Evolutionary conservation across 2,888 invertebrate species (phyloP), one percentile per base, ranked within the genome.

Genomic region (Tolmerus cingulatus): DNA sequence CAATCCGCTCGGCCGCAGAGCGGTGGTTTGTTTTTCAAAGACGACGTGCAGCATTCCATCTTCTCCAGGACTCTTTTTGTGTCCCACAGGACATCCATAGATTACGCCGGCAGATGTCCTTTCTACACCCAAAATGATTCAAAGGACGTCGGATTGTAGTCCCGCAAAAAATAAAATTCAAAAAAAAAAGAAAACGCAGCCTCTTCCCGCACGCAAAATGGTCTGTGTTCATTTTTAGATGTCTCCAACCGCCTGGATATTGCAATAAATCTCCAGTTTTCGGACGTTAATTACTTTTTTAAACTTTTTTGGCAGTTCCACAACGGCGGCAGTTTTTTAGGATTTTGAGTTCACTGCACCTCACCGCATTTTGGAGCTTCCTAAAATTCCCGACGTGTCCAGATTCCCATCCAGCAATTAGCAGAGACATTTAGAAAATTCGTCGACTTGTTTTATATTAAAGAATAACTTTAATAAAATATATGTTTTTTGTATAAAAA

Each of bases 221-320:
- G 3, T 23, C 23, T 66, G 66, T 66, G 66, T 66, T 27, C 66
- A 66, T 66, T 66, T 66, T 66, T 27, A 12, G 66, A 27, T 27
- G 23, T 12, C 19, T 9, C 66, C 66, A 19, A 23, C 23, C 27
- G 66, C 66, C 12, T 66, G 66, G 66, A 78, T 79, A 79, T 79
- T 79, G 27, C 51, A 14, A 79, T 79, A 79, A 79, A 79, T 79
- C 79, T 79, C 51, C 16, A 12, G 51, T 79, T 79, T 46, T 30
- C 30, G 46, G 27, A 43, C 40, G 66, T 66, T 66, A 66, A 66
- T 66, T 66, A 66, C 66, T 66, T 66, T 66, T 66, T 66, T 66
- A 66, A 66, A 66, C 66, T 66, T 66, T 66, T 66, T 66, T 66
- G 66, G 66, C 66, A 66, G 19, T 66, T 66, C 12, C 23, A 66